Evolutionary conservation across 2,888 invertebrate genomes (phyloP).

Genomic region (Pammene fasciana): DNA sequence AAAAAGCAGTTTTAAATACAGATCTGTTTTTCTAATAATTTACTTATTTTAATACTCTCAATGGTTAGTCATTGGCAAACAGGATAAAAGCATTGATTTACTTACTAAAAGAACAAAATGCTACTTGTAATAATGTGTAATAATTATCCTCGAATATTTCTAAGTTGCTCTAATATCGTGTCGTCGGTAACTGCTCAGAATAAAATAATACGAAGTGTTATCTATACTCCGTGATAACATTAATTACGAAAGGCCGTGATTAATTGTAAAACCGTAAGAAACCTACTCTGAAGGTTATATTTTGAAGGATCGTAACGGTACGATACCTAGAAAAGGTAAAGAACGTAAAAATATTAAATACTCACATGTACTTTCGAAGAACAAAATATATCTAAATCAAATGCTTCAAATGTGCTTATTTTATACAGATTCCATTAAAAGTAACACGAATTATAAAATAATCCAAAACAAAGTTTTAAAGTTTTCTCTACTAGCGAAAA

Average conservation of each 20-base stretch:
- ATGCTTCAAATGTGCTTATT: background rate
- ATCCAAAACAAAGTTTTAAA: constrained; percentile 10
- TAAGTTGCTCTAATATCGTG: background rate
- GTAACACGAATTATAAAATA: background rate
- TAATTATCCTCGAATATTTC: background rate
- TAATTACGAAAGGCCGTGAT: background rate
- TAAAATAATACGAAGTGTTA: background rate
- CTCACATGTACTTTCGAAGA: constrained; percentile 11
- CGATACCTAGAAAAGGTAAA: background rate
- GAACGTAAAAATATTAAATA: constrained; percentile 11
- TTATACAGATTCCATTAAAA: background rate
- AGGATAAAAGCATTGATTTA: background rate
- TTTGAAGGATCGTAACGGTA: constrained; percentile 25
- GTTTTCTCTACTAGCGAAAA: background rate
- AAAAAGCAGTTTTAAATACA: no score
- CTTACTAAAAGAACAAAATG: background rate
- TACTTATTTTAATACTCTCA: no score
- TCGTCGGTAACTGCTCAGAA: background rate
- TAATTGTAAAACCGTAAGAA: background rate
- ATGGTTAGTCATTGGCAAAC: no score
- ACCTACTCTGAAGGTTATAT: constrained; percentile 18
- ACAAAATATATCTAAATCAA: background rate
- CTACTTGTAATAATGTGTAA: background rate
- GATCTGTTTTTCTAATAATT: no score
- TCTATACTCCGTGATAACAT: background rate